Percentiles rank a stretch among this genome's conserved stretches.
These are phyloP conservation scores for Drosophila nasuta DNA, from an alignment of 1,140 invertebrate species.

Conservation along the genomic window DNA sequence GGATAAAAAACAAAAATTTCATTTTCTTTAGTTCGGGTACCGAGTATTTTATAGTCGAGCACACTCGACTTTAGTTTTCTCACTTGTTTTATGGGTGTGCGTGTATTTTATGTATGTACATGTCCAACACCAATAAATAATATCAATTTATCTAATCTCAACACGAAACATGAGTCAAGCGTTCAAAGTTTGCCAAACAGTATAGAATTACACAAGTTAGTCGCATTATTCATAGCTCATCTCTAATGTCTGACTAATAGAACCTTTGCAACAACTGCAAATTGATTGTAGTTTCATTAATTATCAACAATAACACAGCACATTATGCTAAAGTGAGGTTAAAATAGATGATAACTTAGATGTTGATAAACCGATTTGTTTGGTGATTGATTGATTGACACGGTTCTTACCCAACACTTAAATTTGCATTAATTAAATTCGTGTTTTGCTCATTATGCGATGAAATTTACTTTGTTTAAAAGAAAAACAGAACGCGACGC, in stretches of 20 bases:
- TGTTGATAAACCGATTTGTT: background rate
- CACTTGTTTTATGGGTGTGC: background rate
- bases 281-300: conserved; percentile 2
- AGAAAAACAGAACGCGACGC: conserved; percentile 23
- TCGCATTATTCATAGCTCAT: background rate
- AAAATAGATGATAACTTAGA: background rate
- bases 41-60: too few relatives aligned
- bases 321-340: conserved; percentile 36
- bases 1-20: too few relatives aligned
- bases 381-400: background rate
- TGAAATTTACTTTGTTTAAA: background rate
- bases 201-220: conserved; percentile 13
- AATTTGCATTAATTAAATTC: background rate
- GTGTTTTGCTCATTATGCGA: background rate
- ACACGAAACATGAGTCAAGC: conserved; percentile 18
- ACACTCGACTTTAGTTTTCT: too few relatives aligned
- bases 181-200: conserved; percentile 18
- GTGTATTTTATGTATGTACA: conserved; percentile 12
- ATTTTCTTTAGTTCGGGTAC: too few relatives aligned
- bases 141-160: conserved; percentile 45
- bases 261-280: conserved; percentile 1
- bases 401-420: conserved; percentile 8
- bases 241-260: conserved; percentile 1
- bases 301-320: conserved; percentile 23
- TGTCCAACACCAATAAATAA: conserved; percentile 28